phyloP scores from a whole-genome alignment of 2,888 invertebrate species.

The Lymantria monacha region DNA sequence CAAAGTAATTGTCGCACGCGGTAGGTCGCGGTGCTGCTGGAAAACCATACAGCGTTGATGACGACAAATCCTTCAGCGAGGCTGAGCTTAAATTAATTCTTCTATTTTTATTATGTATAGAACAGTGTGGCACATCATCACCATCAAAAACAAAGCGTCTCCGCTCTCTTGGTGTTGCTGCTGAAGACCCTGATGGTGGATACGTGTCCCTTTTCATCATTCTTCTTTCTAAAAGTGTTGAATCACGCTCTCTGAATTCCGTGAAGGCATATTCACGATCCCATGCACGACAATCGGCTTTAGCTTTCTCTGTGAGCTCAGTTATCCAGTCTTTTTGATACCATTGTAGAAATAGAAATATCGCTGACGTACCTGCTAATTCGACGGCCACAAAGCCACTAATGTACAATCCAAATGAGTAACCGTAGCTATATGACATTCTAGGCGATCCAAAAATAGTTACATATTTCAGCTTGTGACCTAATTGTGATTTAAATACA shows the following conservation, averaged over 20 bases:
- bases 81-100: conserved; percentile 78
- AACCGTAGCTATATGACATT: conserved; percentile 93
- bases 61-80: conserved; percentile 82
- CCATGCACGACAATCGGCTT: conserved; percentile 74
- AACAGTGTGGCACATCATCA: conserved; percentile 79
- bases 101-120: conserved; percentile 79
- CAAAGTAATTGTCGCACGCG: conserved; percentile 83
- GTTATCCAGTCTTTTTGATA: conserved; percentile 86
- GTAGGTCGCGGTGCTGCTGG: conserved; percentile 85
- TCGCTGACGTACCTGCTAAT: conserved; percentile 92
- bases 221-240: conserved; percentile 65
- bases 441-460: conserved; percentile 89
- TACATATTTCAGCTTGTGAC: conserved; percentile 91
- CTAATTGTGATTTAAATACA: conserved; percentile 94
- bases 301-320: conserved; percentile 74
- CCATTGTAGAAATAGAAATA: conserved; percentile 93
- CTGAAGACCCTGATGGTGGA: conserved; percentile 66
- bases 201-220: conserved; percentile 76
- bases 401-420: conserved; percentile 93
- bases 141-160: conserved; percentile 86
- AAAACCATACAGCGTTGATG: conserved; percentile 83
- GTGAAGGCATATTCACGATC: conserved; percentile 78
- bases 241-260: conserved; percentile 72
- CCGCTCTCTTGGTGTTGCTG: conserved; percentile 76
- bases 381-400: conserved; percentile 92